Percentiles rank a stretch among this genome's conserved stretches.
Evolutionary conservation across 2,797 vertebrate species (phyloP).

Genomic region (Ibycter americanus): DNA sequence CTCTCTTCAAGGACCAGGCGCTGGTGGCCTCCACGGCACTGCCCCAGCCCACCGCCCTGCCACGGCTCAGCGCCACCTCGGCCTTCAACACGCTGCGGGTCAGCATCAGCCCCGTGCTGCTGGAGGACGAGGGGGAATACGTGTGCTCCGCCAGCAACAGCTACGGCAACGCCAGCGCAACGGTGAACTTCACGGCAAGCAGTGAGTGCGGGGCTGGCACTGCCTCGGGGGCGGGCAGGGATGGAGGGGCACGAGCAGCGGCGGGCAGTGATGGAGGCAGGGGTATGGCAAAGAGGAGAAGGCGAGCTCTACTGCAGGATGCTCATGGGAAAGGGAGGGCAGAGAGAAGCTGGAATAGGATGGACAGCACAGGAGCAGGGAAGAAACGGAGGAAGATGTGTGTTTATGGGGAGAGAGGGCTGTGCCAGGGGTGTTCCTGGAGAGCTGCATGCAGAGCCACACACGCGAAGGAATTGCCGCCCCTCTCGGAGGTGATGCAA

Average conservation of each 20-base stretch:
- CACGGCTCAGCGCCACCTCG: not conserved
- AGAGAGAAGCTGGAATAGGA: not conserved
- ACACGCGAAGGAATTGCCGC: not conserved
- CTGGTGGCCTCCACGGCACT: constrained; percentile 50
- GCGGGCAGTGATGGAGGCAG: accelerated
- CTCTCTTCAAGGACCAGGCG: not conserved
- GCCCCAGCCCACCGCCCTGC: not conserved
- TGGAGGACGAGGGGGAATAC: constrained; percentile 74
- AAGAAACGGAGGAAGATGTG: accelerated
- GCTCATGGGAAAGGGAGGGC: accelerated
- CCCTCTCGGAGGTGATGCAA: not conserved
- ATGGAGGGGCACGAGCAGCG: accelerated
- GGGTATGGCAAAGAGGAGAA: accelerated
- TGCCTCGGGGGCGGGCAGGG: not conserved
- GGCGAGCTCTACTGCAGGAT: not conserved
- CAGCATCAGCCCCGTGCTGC: not conserved
- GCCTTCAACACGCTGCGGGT: not conserved
- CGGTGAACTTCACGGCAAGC: not conserved
- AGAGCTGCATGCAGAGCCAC: accelerated
- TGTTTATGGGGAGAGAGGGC: not conserved
- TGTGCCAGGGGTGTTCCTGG: not conserved
- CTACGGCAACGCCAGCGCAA: constrained; percentile 45
- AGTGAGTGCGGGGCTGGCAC: constrained; percentile 34
- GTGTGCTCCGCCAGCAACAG: constrained; percentile 59
- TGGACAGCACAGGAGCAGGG: accelerated